Conservation (phyloP, 2,113 vertebrate species). For the Loxodonta africana region DNA sequence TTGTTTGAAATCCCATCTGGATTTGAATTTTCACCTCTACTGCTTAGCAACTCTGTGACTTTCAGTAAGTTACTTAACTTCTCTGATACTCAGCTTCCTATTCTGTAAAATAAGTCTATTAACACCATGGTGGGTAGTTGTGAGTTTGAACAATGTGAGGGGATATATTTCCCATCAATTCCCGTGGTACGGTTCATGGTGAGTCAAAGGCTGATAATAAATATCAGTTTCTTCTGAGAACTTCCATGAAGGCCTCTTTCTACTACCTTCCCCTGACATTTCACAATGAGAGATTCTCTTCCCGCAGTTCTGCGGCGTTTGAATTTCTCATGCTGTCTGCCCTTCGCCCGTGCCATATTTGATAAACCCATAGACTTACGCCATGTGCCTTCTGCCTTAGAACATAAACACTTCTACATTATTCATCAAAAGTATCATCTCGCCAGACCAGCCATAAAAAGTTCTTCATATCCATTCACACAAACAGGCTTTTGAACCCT, state of each 20-base stretch:
- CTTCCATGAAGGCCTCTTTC: neutral
- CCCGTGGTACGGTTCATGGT: neutral
- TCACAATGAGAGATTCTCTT: slow-evolving; percentile 40
- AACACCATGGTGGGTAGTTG: neutral
- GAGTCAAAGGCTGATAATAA: neutral
- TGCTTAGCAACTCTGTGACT: neutral
- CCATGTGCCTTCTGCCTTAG: slow-evolving; percentile 46
- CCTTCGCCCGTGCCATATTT: slow-evolving; percentile 4
- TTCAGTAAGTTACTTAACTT: neutral
- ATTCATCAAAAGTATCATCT: slow-evolving; percentile 76
- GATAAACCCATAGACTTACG: slow-evolving; percentile 44
- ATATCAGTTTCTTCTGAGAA: neutral
- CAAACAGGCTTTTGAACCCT: slow-evolving; percentile 80
- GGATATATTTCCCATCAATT: neutral
- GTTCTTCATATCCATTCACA: slow-evolving; percentile 78
- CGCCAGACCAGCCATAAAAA: slow-evolving; percentile 74
- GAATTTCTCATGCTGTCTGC: neutral
- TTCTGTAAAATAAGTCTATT: neutral
- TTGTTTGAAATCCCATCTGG: neutral
- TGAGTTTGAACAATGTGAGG: neutral
- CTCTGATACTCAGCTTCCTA: neutral
- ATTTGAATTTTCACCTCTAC: neutral
- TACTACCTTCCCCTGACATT: neutral
- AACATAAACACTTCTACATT: slow-evolving; percentile 66
- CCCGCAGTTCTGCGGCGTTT: neutral